phyloP scores from a whole-genome alignment of 2,113 vertebrate genomes.

The Ceyx melanurus region DNA sequence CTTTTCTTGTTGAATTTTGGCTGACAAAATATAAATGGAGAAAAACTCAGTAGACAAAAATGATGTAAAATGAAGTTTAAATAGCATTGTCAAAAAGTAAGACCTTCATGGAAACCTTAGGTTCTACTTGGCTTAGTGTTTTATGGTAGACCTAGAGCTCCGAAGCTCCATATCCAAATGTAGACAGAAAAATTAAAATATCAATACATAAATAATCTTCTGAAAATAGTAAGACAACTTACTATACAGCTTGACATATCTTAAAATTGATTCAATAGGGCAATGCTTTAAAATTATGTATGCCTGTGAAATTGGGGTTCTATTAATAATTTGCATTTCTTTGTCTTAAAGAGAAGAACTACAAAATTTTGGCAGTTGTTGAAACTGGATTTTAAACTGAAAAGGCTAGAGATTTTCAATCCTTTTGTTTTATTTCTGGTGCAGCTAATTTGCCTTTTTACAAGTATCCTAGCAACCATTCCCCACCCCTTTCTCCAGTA shows the following conservation, averaged over 20 bases:
- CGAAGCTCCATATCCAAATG: background rate
- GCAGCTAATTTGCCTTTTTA: slow-evolving; percentile 64
- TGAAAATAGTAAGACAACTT: background rate
- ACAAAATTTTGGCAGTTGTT: background rate
- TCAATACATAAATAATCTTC: background rate
- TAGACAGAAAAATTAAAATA: background rate
- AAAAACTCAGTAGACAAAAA: background rate
- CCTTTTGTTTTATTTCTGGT: slow-evolving; percentile 60
- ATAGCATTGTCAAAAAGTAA: background rate
- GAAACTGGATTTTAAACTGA: background rate
- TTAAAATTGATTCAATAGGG: background rate
- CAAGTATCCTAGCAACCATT: slow-evolving; percentile 70
- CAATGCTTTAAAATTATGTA: background rate
- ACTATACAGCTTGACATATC: background rate
- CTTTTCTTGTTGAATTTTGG: background rate
- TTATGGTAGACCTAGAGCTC: background rate
- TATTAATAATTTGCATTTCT: background rate
- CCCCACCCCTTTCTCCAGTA: background rate
- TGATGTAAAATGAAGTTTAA: background rate
- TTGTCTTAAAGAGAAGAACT: background rate
- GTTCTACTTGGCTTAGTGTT: background rate
- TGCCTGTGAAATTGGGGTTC: background rate
- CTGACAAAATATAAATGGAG: background rate
- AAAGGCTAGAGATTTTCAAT: slow-evolving; percentile 39
- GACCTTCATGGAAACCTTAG: background rate